phyloP scores from a whole-genome alignment of 35 echinoderm and acorn worm species.

The Strongylocentrotus purpuratus region DNA sequence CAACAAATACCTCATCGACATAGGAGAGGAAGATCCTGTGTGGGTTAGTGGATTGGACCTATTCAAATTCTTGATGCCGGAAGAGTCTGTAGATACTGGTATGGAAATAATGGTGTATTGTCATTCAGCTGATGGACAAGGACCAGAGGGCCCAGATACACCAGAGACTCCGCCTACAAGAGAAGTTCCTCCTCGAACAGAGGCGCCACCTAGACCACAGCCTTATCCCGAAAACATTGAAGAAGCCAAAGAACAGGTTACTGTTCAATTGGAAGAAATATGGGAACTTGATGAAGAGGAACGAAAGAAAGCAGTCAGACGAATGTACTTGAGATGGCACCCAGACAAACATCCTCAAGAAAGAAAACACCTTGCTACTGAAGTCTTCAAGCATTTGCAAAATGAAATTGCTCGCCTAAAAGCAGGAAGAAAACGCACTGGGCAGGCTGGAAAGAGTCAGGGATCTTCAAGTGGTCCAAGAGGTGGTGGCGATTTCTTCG shows the following conservation, averaged over 20 bases:
- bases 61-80: constrained; percentile 7
- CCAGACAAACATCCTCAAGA: constrained; percentile 58
- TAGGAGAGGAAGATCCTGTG: not conserved
- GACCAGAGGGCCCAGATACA: not conserved
- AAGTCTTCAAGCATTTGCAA: constrained; percentile 59
- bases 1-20: constrained; percentile 10
- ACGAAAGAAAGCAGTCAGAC: constrained; percentile 45
- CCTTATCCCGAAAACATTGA: constrained; percentile 30
- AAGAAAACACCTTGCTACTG: constrained; percentile 9
- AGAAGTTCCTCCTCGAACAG: not conserved
- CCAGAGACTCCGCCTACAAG: not conserved
- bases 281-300: constrained; percentile 39
- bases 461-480: not conserved
- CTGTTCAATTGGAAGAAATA: constrained; percentile 34
- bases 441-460: not conserved
- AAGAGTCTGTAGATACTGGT: not conserved
- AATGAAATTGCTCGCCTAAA: constrained; percentile 32
- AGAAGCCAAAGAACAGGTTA: constrained; percentile 38
- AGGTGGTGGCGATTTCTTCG: not conserved
- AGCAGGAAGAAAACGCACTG: not conserved
- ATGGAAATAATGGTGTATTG: not conserved
- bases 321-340: constrained; percentile 57
- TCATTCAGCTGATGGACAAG: not conserved
- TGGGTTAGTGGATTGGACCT: not conserved
- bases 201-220: not conserved